These are phyloP conservation scores for Maniola jurtina DNA, from an alignment of 1,140 invertebrate genomes.

Conservation along the genomic window DNA sequence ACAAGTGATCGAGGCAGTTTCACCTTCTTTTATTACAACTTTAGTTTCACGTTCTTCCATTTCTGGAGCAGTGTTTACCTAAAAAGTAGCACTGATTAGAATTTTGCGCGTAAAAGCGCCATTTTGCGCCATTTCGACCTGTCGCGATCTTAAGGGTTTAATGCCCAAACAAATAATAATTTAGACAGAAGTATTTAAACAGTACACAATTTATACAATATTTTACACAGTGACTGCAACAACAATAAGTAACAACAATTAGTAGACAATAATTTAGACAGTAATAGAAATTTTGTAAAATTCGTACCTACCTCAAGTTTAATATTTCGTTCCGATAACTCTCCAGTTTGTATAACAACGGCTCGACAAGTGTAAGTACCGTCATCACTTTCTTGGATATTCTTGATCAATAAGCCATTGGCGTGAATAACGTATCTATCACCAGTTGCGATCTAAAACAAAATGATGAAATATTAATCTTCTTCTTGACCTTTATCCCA, in stretches of 20 bases:
- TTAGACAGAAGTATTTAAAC: not conserved
- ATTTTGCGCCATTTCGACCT: no score
- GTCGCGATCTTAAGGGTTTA: no score
- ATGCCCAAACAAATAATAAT: no score
- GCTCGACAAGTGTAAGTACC: conserved; percentile 92
- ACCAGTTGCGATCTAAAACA: conserved; percentile 78
- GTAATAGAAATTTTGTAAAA: not conserved
- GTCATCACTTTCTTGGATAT: conserved; percentile 89
- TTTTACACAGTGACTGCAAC: no score
- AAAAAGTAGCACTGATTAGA: conserved; percentile 30
- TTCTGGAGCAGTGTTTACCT: conserved; percentile 89
- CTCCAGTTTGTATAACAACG: conserved; percentile 88
- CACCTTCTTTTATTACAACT: conserved; percentile 88
- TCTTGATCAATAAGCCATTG: conserved; percentile 88
- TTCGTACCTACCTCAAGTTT: conserved; percentile 89
- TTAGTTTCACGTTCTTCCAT: conserved; percentile 81
- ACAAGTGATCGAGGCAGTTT: conserved; percentile 86
- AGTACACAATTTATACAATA: no score
- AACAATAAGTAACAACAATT: no score
- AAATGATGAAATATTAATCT: conserved; percentile 6
- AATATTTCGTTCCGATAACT: conserved; percentile 86
- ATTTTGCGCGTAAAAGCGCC: no score
- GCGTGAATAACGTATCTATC: conserved; percentile 86
- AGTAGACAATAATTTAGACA: no score
- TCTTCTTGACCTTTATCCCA: no score